Conservation (phyloP, 2,113 vertebrate species). For the Forbesichthys papilliferus region DNA sequence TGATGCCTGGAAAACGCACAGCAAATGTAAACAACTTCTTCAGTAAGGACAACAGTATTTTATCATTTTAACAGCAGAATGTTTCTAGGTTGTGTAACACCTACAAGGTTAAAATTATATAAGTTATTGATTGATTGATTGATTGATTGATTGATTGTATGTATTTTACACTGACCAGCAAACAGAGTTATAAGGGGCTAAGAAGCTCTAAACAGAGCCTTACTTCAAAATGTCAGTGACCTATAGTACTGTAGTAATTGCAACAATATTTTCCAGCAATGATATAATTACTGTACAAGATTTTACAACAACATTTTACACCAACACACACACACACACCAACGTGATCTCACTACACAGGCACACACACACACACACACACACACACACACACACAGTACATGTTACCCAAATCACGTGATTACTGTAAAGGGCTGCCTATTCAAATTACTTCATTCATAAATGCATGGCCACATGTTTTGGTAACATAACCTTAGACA, state of each 20-base stretch:
- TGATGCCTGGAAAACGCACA: constrained; percentile 16
- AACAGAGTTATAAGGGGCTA: no score
- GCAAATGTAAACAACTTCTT: no score
- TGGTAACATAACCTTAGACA: constrained; percentile 10
- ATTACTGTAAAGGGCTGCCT: constrained; percentile 10
- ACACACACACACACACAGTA: neutral
- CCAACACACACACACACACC: neutral
- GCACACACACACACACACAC: constrained; percentile 1
- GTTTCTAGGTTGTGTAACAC: no score
- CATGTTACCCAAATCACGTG: neutral
- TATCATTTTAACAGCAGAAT: no score
- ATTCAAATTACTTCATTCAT: constrained; percentile 25
- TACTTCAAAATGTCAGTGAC: no score
- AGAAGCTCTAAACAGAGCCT: no score
- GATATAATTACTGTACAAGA: neutral
- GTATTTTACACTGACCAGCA: no score
- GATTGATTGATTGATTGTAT: no score
- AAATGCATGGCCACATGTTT: constrained; percentile 29
- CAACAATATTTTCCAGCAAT: neutral
- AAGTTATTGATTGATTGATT: no score
- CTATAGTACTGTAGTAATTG: neutral
- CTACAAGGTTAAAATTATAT: no score
- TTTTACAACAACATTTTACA: neutral
- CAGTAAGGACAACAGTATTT: no score
- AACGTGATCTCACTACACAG: no score